These are phyloP conservation scores for Mixornis gularis DNA, from an alignment of 2,113 vertebrate species.

Conservation along the genomic window DNA sequence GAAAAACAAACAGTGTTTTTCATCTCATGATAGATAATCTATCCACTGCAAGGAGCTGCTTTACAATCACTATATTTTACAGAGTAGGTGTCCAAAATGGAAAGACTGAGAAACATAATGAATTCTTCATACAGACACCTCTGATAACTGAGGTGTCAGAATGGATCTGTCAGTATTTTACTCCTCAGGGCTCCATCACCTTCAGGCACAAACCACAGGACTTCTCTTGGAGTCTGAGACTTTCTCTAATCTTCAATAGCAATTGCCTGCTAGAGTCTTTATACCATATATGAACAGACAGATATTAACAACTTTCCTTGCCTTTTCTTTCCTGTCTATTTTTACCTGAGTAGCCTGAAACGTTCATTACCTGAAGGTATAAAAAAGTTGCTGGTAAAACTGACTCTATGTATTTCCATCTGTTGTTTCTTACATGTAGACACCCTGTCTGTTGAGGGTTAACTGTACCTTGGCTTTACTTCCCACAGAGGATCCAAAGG, in stretches of 20 bases:
- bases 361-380: background rate
- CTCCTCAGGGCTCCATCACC: background rate
- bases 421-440: background rate
- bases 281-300: background rate
- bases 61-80: background rate
- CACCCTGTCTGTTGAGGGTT: background rate
- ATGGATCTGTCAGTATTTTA: background rate
- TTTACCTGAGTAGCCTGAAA: background rate
- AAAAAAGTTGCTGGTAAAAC: background rate
- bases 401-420: background rate
- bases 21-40: background rate
- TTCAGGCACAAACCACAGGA: background rate
- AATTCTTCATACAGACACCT: background rate
- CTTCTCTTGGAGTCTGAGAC: background rate
- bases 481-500: slow-evolving; percentile 2
- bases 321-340: background rate
- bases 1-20: background rate
- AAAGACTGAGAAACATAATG: background rate
- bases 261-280: background rate
- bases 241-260: background rate
- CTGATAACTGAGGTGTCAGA: background rate
- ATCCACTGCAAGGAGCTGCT: background rate
- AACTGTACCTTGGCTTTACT: slow-evolving; percentile 3
- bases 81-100: background rate
- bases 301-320: background rate